Evolutionary conservation across 2,797 vertebrate species (phyloP).

Genomic region (Sebastolobus altivelis): DNA sequence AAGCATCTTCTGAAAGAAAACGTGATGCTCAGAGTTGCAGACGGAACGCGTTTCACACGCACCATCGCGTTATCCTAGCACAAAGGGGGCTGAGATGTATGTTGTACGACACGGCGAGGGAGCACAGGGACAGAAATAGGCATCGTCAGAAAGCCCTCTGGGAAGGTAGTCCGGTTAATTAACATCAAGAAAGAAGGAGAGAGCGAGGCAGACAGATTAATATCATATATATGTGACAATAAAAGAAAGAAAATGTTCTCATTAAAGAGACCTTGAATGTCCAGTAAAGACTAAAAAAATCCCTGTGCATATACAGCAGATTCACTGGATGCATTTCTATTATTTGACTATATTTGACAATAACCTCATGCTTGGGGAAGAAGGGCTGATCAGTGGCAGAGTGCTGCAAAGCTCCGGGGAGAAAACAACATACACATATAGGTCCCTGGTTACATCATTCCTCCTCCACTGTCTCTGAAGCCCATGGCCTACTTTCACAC

Average conservation of each 20-base stretch:
- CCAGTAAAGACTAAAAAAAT: background rate
- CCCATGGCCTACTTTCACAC: constrained; percentile 68
- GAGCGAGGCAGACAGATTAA: constrained; percentile 16
- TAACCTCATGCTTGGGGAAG: constrained; percentile 6
- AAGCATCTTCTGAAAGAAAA: background rate
- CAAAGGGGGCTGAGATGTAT: constrained; percentile 29
- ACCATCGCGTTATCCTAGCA: constrained; percentile 29
- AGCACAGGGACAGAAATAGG: constrained; percentile 66
- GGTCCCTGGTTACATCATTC: constrained; percentile 73
- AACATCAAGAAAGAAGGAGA: constrained; percentile 47
- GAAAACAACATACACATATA: constrained; percentile 65
- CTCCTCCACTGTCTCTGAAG: constrained; percentile 61
- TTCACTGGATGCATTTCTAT: constrained; percentile 9
- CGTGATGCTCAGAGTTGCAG: constrained; percentile 10
- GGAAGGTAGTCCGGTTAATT: constrained; percentile 67
- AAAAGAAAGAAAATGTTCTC: background rate
- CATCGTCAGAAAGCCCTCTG: constrained; percentile 44
- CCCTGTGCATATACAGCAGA: background rate
- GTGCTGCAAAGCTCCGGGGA: constrained; percentile 48
- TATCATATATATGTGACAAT: background rate
- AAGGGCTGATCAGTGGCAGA: constrained; percentile 19
- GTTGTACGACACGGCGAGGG: constrained; percentile 34
- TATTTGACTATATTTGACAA: background rate
- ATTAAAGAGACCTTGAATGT: background rate
- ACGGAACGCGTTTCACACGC: constrained; percentile 12